Conservation (phyloP, 2,888 invertebrate species). For the Eristalinus sepulchralis region DNA sequence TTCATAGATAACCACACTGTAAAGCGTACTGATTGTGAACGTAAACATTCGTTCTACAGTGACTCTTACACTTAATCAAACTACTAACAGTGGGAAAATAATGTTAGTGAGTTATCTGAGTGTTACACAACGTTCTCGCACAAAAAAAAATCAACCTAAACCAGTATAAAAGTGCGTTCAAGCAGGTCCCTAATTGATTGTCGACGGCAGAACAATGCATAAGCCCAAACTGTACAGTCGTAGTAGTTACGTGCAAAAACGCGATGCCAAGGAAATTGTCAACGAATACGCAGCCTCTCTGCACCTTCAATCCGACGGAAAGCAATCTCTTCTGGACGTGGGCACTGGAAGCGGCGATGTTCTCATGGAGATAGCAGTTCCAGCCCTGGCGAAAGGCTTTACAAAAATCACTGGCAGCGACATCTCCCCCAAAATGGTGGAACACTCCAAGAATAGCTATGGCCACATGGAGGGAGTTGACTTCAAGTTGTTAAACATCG, state of each 20-base stretch:
- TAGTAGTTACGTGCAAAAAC: constrained; percentile 86
- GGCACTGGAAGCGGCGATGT: constrained; percentile 90
- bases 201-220: constrained; percentile 80
- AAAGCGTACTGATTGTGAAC: too few species aligned
- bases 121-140: too few species aligned
- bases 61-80: too few species aligned
- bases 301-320: constrained; percentile 82
- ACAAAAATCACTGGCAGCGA: constrained; percentile 85
- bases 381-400: constrained; percentile 83
- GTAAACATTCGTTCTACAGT: too few species aligned
- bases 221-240: constrained; percentile 86
- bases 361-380: constrained; percentile 84
- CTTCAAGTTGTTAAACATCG: constrained; percentile 83
- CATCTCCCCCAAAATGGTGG: constrained; percentile 87
- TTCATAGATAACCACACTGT: too few species aligned
- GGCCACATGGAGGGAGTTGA: constrained; percentile 76
- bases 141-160: too few species aligned
- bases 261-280: constrained; percentile 85
- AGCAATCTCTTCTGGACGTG: constrained; percentile 84
- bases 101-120: too few species aligned
- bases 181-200: not conserved
- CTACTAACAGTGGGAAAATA: too few species aligned
- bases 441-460: constrained; percentile 84
- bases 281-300: constrained; percentile 84
- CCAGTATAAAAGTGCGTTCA: not conserved